phyloP scores from a whole-genome alignment of 2,797 vertebrate genomes.

The Huso huso region DNA sequence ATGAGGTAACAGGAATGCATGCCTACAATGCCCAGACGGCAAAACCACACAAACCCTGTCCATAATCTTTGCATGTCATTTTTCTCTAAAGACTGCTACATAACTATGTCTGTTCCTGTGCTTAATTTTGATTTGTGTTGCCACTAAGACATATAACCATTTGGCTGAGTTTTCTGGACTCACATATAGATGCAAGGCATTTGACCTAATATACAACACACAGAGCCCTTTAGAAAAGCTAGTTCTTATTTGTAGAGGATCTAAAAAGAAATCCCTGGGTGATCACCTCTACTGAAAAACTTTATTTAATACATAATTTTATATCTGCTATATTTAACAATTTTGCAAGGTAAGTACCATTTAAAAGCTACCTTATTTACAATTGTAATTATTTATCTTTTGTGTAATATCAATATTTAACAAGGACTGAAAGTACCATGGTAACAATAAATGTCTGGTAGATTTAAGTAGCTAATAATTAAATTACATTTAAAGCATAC shows the following conservation, averaged over 20 bases:
- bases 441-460: background rate
- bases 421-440: conserved; percentile 7
- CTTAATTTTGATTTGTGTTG: conserved; percentile 33
- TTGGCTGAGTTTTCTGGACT: conserved; percentile 16
- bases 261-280: conserved; percentile 14
- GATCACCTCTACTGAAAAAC: background rate
- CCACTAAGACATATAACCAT: background rate
- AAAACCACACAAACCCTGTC: conserved; percentile 27
- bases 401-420: conserved; percentile 11
- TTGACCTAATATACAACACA: background rate
- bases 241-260: background rate
- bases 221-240: background rate
- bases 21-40: background rate
- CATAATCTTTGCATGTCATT: conserved; percentile 45
- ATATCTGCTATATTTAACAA: conserved; percentile 12
- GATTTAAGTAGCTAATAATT: background rate
- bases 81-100: conserved; percentile 49
- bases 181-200: conserved; percentile 14
- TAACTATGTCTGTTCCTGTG: conserved; percentile 29
- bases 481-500: too few species aligned
- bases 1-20: background rate
- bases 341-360: conserved; percentile 15
- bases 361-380: background rate
- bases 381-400: background rate
- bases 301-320: too few species aligned